Conservation (phyloP, 2,888 invertebrate species). For the Tortrix viridana region DNA sequence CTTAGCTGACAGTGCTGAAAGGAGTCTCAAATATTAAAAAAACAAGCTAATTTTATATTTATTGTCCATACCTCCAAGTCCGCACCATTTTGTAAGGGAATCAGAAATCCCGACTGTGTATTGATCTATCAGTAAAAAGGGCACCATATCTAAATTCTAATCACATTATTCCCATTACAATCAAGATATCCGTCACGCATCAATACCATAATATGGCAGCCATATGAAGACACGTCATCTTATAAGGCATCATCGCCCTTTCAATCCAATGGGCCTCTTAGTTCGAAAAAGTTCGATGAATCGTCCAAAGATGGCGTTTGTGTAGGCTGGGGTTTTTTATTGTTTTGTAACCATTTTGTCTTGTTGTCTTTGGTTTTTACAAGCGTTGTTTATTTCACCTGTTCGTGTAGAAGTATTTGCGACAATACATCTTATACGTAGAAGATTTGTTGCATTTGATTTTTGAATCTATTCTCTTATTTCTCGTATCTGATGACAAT, state of each 20-base stretch:
- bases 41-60: too few relatives aligned
- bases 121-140: too few relatives aligned
- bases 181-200: constrained; percentile 31
- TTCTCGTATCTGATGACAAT: too few relatives aligned
- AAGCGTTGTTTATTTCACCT: background rate
- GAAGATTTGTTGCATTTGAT: too few relatives aligned
- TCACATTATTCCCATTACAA: constrained; percentile 37
- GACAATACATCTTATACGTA: too few relatives aligned
- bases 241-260: constrained; percentile 21
- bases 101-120: too few relatives aligned
- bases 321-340: constrained; percentile 24
- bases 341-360: constrained; percentile 18
- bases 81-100: too few relatives aligned
- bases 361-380: background rate
- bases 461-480: too few relatives aligned
- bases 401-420: too few relatives aligned
- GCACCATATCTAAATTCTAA: background rate
- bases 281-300: constrained; percentile 14
- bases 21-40: too few relatives aligned
- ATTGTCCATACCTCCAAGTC: too few relatives aligned
- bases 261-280: constrained; percentile 4
- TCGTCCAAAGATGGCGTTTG: constrained; percentile 17
- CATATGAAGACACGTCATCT: constrained; percentile 24
- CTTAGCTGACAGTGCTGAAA: too few relatives aligned
- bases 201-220: constrained; percentile 1